Evolutionary conservation across 2,888 invertebrate species (phyloP).

Genomic region (Idaea aversata): DNA sequence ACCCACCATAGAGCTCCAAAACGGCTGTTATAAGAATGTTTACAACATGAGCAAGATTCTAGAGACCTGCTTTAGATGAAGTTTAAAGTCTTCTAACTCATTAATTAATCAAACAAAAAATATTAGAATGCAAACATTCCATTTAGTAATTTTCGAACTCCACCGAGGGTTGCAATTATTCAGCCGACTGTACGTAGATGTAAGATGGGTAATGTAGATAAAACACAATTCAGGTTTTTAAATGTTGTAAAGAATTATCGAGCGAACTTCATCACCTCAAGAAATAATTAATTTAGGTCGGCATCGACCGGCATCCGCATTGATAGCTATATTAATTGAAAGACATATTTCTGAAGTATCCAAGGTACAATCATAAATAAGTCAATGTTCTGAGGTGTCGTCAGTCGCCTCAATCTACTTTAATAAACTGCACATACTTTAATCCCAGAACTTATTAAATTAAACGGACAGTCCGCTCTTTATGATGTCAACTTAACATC

Average conservation of each 20-base stretch:
- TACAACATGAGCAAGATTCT: no score
- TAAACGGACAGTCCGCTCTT: conserved; percentile 44
- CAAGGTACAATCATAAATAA: background rate
- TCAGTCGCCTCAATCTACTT: conserved; percentile 22
- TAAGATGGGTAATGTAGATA: no score
- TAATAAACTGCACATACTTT: conserved; percentile 42
- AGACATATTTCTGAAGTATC: background rate
- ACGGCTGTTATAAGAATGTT: no score
- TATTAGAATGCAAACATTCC: no score
- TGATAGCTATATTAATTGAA: background rate
- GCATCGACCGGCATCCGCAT: background rate
- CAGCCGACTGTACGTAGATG: no score
- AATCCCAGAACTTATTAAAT: conserved; percentile 25
- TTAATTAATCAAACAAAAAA: no score
- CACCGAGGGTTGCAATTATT: no score
- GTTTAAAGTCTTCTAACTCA: no score
- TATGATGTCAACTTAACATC: conserved; percentile 34
- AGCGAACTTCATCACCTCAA: background rate
- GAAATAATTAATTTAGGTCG: background rate
- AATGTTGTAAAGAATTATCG: background rate
- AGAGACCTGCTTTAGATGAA: no score
- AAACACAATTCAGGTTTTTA: background rate
- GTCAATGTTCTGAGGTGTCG: conserved; percentile 22
- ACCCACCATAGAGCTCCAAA: no score
- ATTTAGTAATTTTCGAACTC: no score